Percentiles rank a stretch among this genome's conserved stretches.
phyloP scores from a whole-genome alignment of 2,797 vertebrate species.

The Thaleichthys pacificus region DNA sequence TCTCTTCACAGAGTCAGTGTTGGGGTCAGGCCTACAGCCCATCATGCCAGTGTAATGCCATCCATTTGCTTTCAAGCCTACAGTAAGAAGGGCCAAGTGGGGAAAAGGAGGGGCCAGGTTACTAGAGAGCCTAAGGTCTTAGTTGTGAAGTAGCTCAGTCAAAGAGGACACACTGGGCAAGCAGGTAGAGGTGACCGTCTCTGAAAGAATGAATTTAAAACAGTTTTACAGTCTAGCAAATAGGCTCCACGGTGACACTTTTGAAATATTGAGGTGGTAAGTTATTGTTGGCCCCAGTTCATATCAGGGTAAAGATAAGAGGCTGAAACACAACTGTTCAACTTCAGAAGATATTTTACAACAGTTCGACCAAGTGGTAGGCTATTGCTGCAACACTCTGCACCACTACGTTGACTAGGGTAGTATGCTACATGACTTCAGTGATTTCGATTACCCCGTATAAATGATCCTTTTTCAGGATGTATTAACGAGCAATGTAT shows the following conservation, averaged over 20 bases:
- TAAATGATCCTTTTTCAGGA: neutral
- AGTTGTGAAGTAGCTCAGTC: neutral
- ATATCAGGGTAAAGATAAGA: neutral
- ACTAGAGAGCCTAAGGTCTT: too few species aligned
- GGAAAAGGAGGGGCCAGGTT: too few species aligned
- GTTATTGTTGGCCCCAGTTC: conserved; percentile 3
- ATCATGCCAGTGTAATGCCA: too few species aligned
- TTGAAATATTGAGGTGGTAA: neutral
- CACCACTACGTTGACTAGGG: too few species aligned
- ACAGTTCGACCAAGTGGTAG: too few species aligned
- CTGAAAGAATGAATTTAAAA: neutral
- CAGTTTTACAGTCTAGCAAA: conserved; percentile 9
- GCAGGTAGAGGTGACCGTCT: neutral
- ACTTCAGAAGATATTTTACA: too few species aligned
- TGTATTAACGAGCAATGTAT: too few species aligned
- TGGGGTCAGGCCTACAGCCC: too few species aligned
- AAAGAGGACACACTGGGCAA: neutral
- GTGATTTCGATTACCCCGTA: neutral
- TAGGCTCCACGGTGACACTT: conserved; percentile 3
- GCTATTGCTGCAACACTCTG: too few species aligned
- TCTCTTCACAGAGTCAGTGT: too few species aligned
- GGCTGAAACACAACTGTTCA: neutral
- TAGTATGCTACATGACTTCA: neutral
- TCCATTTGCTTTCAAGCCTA: too few species aligned
- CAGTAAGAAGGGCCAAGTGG: too few species aligned